Evolutionary conservation across 1,140 invertebrate genomes (phyloP).

Genomic region (Micrasema minimum): DNA sequence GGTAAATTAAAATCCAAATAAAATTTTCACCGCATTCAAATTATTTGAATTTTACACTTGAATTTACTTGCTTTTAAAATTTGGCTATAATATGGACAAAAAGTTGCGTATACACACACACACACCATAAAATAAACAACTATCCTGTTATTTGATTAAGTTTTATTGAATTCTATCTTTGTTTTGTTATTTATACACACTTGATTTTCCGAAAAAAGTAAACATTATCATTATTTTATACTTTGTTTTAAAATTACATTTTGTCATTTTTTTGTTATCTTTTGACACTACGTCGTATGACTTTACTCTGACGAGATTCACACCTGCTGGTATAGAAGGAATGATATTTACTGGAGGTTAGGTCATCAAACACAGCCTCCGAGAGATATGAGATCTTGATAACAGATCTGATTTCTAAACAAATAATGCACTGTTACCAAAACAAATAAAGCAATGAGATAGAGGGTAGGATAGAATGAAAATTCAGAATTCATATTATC

Average conservation of each 20-base stretch:
- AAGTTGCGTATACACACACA: no score
- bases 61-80: no score
- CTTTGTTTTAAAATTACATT: neutral
- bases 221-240: neutral
- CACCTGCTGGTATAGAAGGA: neutral
- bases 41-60: no score
- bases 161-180: neutral
- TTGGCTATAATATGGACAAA: no score
- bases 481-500: neutral
- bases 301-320: neutral
- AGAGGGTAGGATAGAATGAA: neutral
- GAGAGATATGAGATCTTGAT: slow-evolving; percentile 5
- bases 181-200: neutral
- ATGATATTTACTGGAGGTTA: neutral
- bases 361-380: slow-evolving; percentile 3
- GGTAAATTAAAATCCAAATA: no score
- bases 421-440: neutral
- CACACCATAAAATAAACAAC: no score
- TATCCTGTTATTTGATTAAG: no score
- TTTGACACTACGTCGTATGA: neutral
- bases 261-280: neutral
- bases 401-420: slow-evolving; percentile 9
- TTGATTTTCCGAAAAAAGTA: no score
- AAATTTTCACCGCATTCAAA: no score
- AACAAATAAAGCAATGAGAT: neutral